Base-by-base conservation (phyloP, 2,113 vertebrate species). In the Gavia stellata region DNA sequence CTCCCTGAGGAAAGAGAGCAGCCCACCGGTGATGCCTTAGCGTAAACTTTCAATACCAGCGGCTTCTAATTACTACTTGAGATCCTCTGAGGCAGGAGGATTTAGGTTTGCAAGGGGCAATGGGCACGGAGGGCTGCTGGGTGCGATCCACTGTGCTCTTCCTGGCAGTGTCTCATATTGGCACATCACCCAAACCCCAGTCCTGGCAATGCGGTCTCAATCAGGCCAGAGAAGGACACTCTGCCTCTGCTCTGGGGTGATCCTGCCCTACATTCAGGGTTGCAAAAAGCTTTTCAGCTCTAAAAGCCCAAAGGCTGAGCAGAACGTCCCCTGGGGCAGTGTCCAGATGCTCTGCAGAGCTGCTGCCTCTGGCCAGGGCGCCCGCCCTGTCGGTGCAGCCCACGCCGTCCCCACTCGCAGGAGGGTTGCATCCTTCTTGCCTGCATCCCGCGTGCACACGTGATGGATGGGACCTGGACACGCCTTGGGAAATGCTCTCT, bases 361-460 rank as follows among this genome's bases (percentile, higher is more conserved):
- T 74, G n/a, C 79, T 88, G 38, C 10, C 29, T 16, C n/a, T 0
- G 2, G 0, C 10, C 42, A 81, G 85, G 31, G 4, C 1, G 0
- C 66, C 15, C 0, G 0, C 34, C 10, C 3, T 36, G 15, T n/a
- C 2, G 1, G 19, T n/a, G 23, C 44, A 88, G 47, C 62, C 52
- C 67, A 33, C 4, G 3, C 17, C 5, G 2, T 55, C 7, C 47
- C 28, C 31, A 6, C 20, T 26, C 0, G 0, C 52, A 42, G 52
- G 33, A 72, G n/a, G 3, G 9, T 4, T 59, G 4, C 20, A 4
- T 26, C 55, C 55, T 73, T 73, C 53, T 40, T 55, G 47, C 33
- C 71, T 1, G 1, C 52, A 28, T 75, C 26, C 56, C n/a, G 6
- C 1, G 25, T n/a, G n/a, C 33, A 2, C 2, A 1, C 3, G 6